Evolutionary conservation across 2,797 vertebrate species (phyloP).

Genomic region (Phrynocephalus guinanensis): DNA sequence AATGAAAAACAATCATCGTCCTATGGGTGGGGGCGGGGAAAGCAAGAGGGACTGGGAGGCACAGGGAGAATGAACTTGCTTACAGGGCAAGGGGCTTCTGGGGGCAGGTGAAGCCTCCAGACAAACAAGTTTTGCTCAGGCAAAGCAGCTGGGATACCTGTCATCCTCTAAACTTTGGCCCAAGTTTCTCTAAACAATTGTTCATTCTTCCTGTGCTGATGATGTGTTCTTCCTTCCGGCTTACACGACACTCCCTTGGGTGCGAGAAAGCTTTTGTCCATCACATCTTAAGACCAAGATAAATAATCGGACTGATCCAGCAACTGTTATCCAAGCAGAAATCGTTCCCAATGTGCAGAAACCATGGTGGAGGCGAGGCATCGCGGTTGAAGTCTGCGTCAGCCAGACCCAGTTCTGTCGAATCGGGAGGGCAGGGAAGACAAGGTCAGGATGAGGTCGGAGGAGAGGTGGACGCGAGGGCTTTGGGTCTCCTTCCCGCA

Average conservation of each 20-base stretch:
- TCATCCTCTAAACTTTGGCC: constrained; percentile 38
- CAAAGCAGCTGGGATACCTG: constrained; percentile 38
- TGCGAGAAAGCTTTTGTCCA: neutral
- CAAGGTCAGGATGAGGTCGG: neutral
- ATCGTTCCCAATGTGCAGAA: neutral
- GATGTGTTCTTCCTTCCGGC: constrained; percentile 16
- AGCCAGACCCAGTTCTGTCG: neutral
- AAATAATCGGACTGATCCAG: constrained; percentile 3
- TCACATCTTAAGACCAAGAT: constrained; percentile 15
- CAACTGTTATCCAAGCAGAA: constrained; percentile 12
- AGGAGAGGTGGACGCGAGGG: neutral
- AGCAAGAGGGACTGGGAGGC: too few relatives aligned
- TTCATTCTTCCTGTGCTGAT: neutral
- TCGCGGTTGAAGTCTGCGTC: neutral
- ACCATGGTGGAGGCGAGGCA: neutral
- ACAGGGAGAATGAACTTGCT: neutral
- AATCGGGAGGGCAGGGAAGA: neutral
- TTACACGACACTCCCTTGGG: neutral
- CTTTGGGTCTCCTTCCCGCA: neutral
- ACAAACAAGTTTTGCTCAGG: constrained; percentile 55
- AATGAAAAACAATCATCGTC: neutral
- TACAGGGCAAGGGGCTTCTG: constrained; percentile 39
- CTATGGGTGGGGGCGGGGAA: too few relatives aligned
- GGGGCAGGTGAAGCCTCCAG: constrained; percentile 48
- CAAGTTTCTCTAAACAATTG: constrained; percentile 16